Base-by-base conservation (phyloP, 2,888 invertebrate genomes). In the Halictus quadricinctus region DNA sequence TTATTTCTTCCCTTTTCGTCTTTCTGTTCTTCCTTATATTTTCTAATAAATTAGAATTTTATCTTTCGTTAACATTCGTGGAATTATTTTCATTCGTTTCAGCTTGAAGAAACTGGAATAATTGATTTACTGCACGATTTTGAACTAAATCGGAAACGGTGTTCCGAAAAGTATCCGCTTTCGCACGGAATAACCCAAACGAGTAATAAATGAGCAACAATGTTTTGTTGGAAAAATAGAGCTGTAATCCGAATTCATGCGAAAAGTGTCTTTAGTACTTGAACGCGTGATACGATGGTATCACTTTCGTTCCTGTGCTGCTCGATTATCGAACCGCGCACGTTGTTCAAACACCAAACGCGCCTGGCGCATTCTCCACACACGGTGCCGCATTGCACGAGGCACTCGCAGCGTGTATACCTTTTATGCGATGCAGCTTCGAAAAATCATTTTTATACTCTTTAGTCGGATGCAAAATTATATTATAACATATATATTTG, bases 321-420 rank as follows among this genome's bases (percentile, higher is more conserved):
- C 66, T 8, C 36, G 36, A 36, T 66, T 66, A 66, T 66, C 66
- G 66, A 66, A 29, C 66, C 66, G 66, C 66, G 48, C 46, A 29
- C 73, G 50, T 15, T 48, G 48, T 29, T 10, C 5, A 82, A 29
- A 29, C 36, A 29, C 18, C 18, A 36, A 66, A 36, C 66, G 36
- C 66, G 54, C 21, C 64, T 36, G 70, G 54, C 41, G 41, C 66
- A 66, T 66, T 66, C 66, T 66, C 66, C 36, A 36, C 66, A 66
- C 36, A 36, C 66, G 66, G 66, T 66, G 8, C 66, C 29, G 36
- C 66, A 66, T 66, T 36, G 66, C 66, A 36, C 66, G 66, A 66
- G 3, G 36, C 36, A 3, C 18, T 29, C 8, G 36, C 66, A 36
- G 15, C 36, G 3, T 36, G 66, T 8, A 18, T 29, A 36, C 66